A percentile compares a stretch with the other conserved stretches of the same genome.
phyloP scores from a whole-genome alignment of 2,888 invertebrate species.

The Ramazzottius varieornatus region DNA sequence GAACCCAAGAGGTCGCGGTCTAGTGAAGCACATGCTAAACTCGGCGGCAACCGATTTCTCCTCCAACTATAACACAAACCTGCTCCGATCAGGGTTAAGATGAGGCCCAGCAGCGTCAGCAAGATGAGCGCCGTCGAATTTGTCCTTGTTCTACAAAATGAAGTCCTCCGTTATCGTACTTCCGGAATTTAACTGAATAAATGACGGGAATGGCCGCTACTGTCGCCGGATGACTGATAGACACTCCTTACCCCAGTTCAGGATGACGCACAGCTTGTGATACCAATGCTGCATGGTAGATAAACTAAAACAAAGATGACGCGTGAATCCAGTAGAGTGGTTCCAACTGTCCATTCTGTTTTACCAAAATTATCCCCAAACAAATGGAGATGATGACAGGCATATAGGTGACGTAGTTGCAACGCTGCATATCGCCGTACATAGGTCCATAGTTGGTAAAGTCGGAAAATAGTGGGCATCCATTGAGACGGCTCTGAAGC shows the following conservation, averaged over 20 bases:
- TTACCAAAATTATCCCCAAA: neutral
- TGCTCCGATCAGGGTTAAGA: neutral
- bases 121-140: neutral
- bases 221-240: no score
- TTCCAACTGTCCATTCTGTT: no score
- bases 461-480: neutral
- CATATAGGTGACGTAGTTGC: conserved; percentile 3
- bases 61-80: no score
- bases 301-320: neutral
- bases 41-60: no score
- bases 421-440: neutral
- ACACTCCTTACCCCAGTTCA: no score
- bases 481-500: neutral
- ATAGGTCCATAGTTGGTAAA: neutral
- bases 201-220: no score
- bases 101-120: neutral
- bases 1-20: no score
- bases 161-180: no score
- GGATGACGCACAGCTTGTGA: neutral
- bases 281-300: neutral
- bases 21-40: no score
- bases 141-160: neutral
- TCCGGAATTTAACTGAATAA: no score
- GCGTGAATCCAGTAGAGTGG: no score
- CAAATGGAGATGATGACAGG: neutral